Evolutionary conservation across 2,797 vertebrate species (phyloP), one percentile per base, ranked within the genome.

Genomic region (Synaphobranchus kaupii): DNA sequence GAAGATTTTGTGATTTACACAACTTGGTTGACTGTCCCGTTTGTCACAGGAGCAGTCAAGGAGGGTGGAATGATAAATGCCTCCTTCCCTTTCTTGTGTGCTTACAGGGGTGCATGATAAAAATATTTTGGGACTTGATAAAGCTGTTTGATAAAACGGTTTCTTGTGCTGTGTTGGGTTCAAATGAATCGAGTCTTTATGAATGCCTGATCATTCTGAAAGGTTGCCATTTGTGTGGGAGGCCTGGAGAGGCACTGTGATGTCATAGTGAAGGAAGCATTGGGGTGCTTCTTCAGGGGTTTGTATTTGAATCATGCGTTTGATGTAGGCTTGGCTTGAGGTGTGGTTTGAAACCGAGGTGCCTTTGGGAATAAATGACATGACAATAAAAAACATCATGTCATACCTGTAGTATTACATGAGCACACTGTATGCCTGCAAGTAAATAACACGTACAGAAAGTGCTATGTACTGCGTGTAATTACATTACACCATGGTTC

Each of bases 11-110:
- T 90, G 85, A 66, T 83, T 82, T 86, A 87, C 86, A 83, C n/a
- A 90, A 89, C 89, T 89, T 90, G 90, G 89, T 83, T 89, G 90
- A 91, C 89, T 88, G 86, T 71, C 71, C 86, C 88, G 90, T 92
- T 88, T 84, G 88, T 92, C 89, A 90, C 85, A 25, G 86, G 76
- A 54, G 88, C 89, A 88, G 88, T 88, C 73, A 80, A 85, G 84
- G 87, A 87, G 85, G 80, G 78, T 68, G 85, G 86, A 83, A 68
- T 56, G 63, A 25, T 15, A 20, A 60, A 60, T 50, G 85, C 87
- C 78, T 87, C 52, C 86, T 60, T 86, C 88, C 82, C 84, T 88
- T 91, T 89, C 84, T 66, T 52, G 34, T 71, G 28, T 34, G n/a
- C n/a, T 31, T 71, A 12, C 28, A 71, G 28, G 68, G 28, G 20